Percentiles rank a stretch among this genome's conserved stretches.
phyloP scores from a whole-genome alignment of 2,113 vertebrate genomes.

The Empidonax traillii region DNA sequence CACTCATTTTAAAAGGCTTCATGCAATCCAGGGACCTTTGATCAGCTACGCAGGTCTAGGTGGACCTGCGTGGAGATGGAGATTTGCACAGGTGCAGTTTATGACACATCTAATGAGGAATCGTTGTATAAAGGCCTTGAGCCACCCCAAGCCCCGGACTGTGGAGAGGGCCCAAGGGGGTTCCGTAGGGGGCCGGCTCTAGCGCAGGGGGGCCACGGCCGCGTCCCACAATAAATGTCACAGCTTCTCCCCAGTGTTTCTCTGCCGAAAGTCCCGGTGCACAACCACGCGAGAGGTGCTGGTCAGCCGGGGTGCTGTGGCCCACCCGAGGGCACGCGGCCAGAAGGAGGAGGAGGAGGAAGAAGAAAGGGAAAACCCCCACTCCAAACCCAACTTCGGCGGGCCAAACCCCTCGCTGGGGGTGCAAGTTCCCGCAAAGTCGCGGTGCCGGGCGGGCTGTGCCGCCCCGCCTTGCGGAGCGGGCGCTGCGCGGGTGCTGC shows the following conservation, averaged over 20 bases:
- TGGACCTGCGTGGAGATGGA: fast-evolving
- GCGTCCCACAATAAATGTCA: not conserved
- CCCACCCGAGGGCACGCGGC: not conserved
- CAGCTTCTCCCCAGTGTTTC: not conserved
- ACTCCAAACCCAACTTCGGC: not conserved
- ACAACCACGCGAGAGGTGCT: not conserved
- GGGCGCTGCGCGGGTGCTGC: not conserved
- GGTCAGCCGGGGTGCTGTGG: not conserved
- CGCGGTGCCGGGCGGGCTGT: not conserved
- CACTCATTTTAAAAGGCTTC: not conserved
- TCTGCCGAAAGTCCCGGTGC: not conserved
- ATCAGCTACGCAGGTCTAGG: not conserved
- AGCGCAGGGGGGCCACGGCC: not conserved
- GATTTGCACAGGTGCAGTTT: not conserved
- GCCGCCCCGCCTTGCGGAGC: not conserved
- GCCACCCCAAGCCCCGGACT: not conserved
- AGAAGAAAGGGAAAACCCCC: fast-evolving
- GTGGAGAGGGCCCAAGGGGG: not conserved
- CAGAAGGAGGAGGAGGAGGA: too few species aligned
- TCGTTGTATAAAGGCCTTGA: not conserved
- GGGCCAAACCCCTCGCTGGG: not conserved
- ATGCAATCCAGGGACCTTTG: not conserved
- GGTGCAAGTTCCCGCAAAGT: not conserved
- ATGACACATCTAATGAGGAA: not conserved
- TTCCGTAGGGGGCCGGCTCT: too few species aligned